Base-by-base conservation (phyloP, 1,140 invertebrate genomes). In the Drosophila serrata region DNA sequence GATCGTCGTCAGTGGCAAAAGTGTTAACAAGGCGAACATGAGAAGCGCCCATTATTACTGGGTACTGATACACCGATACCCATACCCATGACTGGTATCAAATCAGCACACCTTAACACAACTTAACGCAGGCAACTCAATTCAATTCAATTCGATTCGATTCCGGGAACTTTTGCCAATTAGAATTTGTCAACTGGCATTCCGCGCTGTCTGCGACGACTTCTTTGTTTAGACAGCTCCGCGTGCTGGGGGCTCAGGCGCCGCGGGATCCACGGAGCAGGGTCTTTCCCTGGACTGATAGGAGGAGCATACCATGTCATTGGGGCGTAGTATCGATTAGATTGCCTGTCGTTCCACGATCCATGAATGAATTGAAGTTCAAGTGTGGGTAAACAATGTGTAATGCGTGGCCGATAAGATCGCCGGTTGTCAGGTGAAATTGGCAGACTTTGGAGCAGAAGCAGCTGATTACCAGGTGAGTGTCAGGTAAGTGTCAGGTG, bases 161-260 rank as follows among this genome's bases (percentile, higher is more conserved):
- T 72, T 72, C 65, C 68, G 65, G 67, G 68, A 72, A 72, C 67
- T 70, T 46, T 48, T 72, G 68, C 68, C 68, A 72, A 72, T 72
- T 72, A 70, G 68, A 72, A 72, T 72, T 70, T 70, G 68, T 72
- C 65, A 70, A 39, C 65, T 70, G 68, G 51, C 68, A 72, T 72
- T 72, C 68, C 68, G 68, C 43, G 65, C 51, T 70, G 68, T 72
- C 68, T 69, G 42, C 51, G n/a, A 6, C 29, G 68, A 70, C 49
- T 69, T 70, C 63, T 70, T 68, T 70, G 64, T 58, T 72, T 58
- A 49, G 68, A 72, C 67, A 72, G 37, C 37, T 53, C 65, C 65
- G 65, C 45, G 60, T 64, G 65, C 37, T 24, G 22, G 43, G 60
- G 61, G 31, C 13, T 12, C 15, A 51, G 46, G 46, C 43, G 27